A percentile compares a stretch with the other conserved stretches of the same genome.
phyloP scores from a whole-genome alignment of 2,113 vertebrate species.

The Mungos mungo region DNA sequence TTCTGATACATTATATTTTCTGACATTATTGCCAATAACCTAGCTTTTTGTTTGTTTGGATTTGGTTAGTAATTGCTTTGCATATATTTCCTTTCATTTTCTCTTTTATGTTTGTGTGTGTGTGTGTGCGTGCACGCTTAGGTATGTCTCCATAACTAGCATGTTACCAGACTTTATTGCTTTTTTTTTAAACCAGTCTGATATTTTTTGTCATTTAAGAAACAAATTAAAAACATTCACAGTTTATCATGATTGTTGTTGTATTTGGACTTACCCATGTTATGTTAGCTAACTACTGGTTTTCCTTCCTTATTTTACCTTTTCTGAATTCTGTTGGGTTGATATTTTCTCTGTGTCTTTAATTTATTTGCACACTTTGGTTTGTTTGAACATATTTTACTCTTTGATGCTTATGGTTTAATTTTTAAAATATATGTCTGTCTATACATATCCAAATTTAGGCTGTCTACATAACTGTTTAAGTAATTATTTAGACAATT shows the following conservation, averaged over 20 bases:
- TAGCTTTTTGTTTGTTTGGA: not conserved
- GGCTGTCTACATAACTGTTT: not conserved
- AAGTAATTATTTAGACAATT: not conserved
- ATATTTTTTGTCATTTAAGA: not conserved
- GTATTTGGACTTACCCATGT: not conserved
- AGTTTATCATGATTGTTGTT: not conserved
- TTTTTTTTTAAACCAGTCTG: not conserved
- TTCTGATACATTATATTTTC: not conserved
- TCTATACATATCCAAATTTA: not conserved
- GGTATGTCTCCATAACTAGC: not conserved
- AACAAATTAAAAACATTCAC: not conserved
- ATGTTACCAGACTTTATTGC: not conserved
- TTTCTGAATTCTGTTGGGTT: not conserved
- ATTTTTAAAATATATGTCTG: not conserved
- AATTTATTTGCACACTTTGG: not conserved
- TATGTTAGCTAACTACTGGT: not conserved
- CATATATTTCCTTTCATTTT: not conserved
- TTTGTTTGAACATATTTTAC: not conserved
- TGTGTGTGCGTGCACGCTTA: not conserved
- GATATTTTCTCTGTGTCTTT: not conserved
- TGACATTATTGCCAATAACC: not conserved
- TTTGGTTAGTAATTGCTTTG: not conserved
- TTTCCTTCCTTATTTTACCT: not conserved
- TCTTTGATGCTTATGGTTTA: not conserved
- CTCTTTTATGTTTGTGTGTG: not conserved